Evolutionary conservation across 2,797 vertebrate genomes (phyloP).

Genomic region (Lerista edwardsae): DNA sequence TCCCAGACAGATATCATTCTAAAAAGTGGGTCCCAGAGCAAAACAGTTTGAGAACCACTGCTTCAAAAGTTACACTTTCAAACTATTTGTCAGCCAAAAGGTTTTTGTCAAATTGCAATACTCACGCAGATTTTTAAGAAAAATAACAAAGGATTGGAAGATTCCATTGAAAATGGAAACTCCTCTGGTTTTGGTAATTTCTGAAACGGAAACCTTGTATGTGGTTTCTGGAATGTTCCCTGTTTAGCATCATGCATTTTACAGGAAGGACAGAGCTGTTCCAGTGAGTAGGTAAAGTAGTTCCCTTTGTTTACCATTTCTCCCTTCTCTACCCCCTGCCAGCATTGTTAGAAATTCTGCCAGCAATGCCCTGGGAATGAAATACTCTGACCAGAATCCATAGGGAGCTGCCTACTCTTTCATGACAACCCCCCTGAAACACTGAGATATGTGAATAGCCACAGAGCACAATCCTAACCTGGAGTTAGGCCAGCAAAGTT

Average conservation of each 20-base stretch:
- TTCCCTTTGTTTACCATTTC: neutral
- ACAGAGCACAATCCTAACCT: too few species aligned
- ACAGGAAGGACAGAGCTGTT: neutral
- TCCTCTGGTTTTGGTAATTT: neutral
- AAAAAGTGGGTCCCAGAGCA: too few species aligned
- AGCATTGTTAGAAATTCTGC: neutral
- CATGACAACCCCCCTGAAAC: neutral
- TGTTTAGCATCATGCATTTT: neutral
- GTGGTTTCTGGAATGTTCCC: neutral
- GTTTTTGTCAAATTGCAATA: neutral
- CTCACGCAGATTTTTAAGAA: neutral
- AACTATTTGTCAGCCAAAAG: too few species aligned
- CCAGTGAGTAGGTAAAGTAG: rapidly evolving
- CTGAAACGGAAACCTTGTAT: neutral
- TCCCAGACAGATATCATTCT: too few species aligned
- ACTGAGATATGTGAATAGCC: neutral
- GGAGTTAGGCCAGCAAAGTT: too few species aligned
- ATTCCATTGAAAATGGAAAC: neutral
- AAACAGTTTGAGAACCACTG: too few species aligned
- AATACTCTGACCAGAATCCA: neutral
- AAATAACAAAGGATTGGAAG: neutral
- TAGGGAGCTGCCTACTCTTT: neutral
- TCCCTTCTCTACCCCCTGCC: neutral
- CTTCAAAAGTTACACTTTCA: neutral
- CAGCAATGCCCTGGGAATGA: neutral